A percentile compares a stretch with the other conserved stretches of the same genome.
Conservation (phyloP, 2,888 invertebrate genomes). For the Candidula unifasciata region DNA sequence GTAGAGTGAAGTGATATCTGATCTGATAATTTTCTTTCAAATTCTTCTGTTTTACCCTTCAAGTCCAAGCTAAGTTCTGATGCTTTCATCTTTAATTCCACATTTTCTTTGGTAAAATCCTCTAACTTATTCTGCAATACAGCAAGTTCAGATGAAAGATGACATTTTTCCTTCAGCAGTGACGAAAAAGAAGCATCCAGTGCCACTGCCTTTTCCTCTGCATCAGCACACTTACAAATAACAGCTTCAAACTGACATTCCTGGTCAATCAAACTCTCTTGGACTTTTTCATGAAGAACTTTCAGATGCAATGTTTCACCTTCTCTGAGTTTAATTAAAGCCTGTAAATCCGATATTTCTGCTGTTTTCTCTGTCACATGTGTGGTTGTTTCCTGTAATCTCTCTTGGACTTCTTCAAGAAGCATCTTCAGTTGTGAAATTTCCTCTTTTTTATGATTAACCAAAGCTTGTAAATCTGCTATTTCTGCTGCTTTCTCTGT, state of each 20-base stretch:
- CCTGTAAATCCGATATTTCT: constrained; percentile 17
- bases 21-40: constrained; percentile 23
- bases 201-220: constrained; percentile 12
- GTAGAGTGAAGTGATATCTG: neutral
- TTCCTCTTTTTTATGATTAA: constrained; percentile 26
- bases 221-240: neutral
- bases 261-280: constrained; percentile 11
- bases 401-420: constrained; percentile 26
- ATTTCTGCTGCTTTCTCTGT: constrained; percentile 32
- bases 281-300: constrained; percentile 25
- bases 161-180: constrained; percentile 22
- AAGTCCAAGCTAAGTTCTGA: neutral
- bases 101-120: constrained; percentile 10
- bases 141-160: neutral
- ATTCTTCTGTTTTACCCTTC: neutral
- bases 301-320: constrained; percentile 44
- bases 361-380: constrained; percentile 25
- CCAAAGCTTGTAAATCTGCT: neutral
- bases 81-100: neutral
- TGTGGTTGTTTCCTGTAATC: neutral
- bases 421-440: constrained; percentile 20
- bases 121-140: neutral
- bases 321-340: neutral
- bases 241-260: constrained; percentile 32
- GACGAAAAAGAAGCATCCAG: constrained; percentile 19